Conservation (phyloP, 2,888 invertebrate genomes). For the Acanthosepion lycidas region DNA sequence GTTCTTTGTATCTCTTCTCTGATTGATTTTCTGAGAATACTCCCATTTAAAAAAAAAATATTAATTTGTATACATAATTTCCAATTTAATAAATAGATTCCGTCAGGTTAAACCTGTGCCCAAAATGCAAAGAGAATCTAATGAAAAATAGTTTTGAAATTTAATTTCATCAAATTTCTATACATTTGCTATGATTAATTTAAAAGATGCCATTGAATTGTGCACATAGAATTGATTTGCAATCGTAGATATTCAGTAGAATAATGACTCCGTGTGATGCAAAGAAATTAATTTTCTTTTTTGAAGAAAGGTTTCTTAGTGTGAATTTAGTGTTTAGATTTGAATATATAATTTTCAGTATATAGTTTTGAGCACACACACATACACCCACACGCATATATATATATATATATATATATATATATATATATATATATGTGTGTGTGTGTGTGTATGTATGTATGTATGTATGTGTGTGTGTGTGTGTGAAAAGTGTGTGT, state of each 20-base stretch:
- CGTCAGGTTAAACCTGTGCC: not conserved
- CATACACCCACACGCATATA: too few species aligned
- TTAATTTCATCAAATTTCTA: not conserved
- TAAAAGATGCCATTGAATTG: not conserved
- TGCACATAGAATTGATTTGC: not conserved
- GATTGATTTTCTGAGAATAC: not conserved
- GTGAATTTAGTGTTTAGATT: too few species aligned
- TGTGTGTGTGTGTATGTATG: too few species aligned
- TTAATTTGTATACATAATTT: not conserved
- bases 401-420: too few species aligned
- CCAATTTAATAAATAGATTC: not conserved
- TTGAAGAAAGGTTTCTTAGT: too few species aligned
- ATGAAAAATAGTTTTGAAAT: not conserved
- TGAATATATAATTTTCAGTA: too few species aligned
- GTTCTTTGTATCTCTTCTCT: not conserved
- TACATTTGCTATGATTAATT: not conserved
- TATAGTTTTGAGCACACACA: too few species aligned
- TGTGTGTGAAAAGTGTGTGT: too few species aligned
- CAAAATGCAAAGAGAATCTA: not conserved
- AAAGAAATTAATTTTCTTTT: too few species aligned
- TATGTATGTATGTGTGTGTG: too few species aligned
- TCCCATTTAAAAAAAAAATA: not conserved
- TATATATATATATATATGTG: too few species aligned
- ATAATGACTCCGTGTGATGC: too few species aligned
- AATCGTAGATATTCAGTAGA: not conserved